Evolutionary conservation across 1,140 invertebrate genomes (phyloP), one percentile per base, ranked within the genome.

Genomic region (Solen grandis): DNA sequence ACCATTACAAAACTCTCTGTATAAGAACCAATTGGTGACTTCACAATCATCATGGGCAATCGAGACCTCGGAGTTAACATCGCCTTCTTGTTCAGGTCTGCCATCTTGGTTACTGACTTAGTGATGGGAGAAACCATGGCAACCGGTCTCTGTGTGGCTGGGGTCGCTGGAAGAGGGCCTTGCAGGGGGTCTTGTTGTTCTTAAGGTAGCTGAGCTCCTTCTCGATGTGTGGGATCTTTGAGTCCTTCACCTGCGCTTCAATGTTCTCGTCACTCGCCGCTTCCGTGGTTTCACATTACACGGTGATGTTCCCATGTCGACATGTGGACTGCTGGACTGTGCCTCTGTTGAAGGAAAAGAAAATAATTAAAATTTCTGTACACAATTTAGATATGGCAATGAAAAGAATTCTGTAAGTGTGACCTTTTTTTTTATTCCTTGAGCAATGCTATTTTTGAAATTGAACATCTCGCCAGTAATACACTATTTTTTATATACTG

Each of bases 311-410:
- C 59, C 57, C 2, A 65, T 38, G 36, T 63, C 77, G 36, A 72
- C 85, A 86, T 84, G 41, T 86, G 85, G 22, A 88, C 85, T 2
- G 85, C 84, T 59, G 87, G 85, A 75, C 82, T 86, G 35, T 69
- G 59, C 19, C 78, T 54, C 84, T 86, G 63, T 57, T 70, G 84
- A 25, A 75, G 36, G 57, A 55, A 31, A 63, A 79, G n/a, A 41
- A 16, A 62, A 0, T 16, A 74, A 74, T 68, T 52, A 46, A 63
- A 25, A 46, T 52, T n/a, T n/a, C n/a, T n/a, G n/a, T n/a, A n/a
- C n/a, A n/a, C n/a, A n/a, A n/a, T n/a, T n/a, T n/a, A n/a, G n/a
- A n/a, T n/a, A n/a, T n/a, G n/a, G n/a, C n/a, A n/a, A n/a, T n/a
- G n/a, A n/a, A n/a, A n/a, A n/a, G n/a, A n/a, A n/a, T n/a, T n/a